Evolutionary conservation across 2,797 vertebrate species (phyloP).

Genomic region (Adelosebastes latens): DNA sequence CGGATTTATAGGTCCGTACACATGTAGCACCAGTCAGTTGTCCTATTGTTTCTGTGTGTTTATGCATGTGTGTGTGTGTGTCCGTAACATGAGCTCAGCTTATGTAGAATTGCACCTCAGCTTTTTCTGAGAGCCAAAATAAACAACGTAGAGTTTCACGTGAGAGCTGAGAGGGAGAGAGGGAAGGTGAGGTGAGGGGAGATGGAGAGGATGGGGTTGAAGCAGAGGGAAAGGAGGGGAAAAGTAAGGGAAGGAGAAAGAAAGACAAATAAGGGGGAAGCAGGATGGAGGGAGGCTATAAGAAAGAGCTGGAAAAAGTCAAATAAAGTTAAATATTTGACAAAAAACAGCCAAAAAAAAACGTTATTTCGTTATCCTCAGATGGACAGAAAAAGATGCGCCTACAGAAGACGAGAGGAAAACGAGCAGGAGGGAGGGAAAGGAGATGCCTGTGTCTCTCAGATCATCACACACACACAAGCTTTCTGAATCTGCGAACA

Average conservation of each 20-base stretch:
- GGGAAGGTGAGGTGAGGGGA: background rate
- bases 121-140: conserved; percentile 6
- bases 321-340: background rate
- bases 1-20: conserved; percentile 16
- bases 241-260: background rate
- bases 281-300: background rate
- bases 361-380: background rate
- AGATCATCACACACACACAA: conserved; percentile 17
- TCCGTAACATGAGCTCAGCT: conserved; percentile 30
- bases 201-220: background rate
- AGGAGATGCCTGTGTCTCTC: conserved; percentile 24
- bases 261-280: background rate
- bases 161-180: conserved; percentile 9
- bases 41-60: conserved; percentile 10
- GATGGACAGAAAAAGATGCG: background rate
- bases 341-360: background rate
- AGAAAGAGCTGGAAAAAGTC: background rate
- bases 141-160: conserved; percentile 34
- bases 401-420: background rate
- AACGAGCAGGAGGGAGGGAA: background rate
- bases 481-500: background rate
- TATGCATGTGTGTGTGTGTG: background rate
- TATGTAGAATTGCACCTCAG: conserved; percentile 34
- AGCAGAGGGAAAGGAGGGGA: fast-evolving
- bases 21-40: background rate